phyloP scores from a whole-genome alignment of 2,797 vertebrate species.

The Mustela erminea region DNA sequence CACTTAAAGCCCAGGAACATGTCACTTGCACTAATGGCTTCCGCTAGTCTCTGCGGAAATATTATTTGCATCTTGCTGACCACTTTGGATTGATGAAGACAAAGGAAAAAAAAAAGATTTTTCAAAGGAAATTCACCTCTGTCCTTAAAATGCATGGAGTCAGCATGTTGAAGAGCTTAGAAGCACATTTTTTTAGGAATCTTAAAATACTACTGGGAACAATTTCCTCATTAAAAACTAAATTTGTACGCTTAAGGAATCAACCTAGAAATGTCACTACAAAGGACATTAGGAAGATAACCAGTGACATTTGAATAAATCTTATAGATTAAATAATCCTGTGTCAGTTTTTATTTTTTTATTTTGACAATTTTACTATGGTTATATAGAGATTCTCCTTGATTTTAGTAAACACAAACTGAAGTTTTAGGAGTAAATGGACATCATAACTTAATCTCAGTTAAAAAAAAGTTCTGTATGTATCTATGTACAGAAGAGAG shows the following conservation, averaged over 20 bases:
- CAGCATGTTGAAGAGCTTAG: background rate
- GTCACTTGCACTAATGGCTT: conserved; percentile 54
- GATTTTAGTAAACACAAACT: conserved; percentile 40
- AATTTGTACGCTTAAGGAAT: background rate
- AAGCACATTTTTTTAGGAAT: conserved; percentile 28
- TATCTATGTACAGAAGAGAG: background rate
- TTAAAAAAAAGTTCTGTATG: background rate
- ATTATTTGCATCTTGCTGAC: conserved; percentile 53
- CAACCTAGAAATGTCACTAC: conserved; percentile 16
- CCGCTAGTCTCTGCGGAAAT: conserved; percentile 53
- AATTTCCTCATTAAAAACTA: conserved; percentile 48
- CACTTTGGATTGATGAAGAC: conserved; percentile 45
- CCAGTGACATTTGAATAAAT: background rate
- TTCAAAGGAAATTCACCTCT: conserved; percentile 52
- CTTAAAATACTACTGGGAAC: conserved; percentile 8
- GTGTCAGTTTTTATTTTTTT: background rate
- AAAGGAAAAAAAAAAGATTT: background rate
- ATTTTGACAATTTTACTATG: background rate
- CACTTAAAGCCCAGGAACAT: conserved; percentile 73
- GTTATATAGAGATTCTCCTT: background rate
- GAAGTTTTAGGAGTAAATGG: background rate
- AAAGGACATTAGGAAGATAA: background rate
- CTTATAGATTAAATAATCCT: conserved; percentile 2
- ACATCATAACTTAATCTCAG: background rate
- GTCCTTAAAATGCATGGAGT: conserved; percentile 37